Evolutionary conservation across 1,140 invertebrate genomes (phyloP).

Genomic region (Heterodera carotae): DNA sequence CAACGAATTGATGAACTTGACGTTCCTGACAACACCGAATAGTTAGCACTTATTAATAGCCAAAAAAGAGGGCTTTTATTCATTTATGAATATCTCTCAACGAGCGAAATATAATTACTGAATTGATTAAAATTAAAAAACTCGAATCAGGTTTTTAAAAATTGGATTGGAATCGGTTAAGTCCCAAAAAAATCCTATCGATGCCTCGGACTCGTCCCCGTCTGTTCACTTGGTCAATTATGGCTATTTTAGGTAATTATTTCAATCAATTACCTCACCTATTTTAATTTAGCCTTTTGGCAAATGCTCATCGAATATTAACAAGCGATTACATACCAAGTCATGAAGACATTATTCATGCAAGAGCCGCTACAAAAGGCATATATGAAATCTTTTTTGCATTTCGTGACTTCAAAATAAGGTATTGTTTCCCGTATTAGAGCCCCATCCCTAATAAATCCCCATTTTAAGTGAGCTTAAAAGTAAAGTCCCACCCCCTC

Average conservation of each 20-base stretch:
- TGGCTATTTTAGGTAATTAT: no score
- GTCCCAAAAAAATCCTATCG: no score
- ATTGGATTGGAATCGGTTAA: no score
- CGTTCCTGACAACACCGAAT: constrained; percentile 34
- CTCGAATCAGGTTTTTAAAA: background rate
- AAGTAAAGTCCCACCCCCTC: no score
- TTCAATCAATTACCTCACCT: background rate
- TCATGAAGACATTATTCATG: constrained; percentile 25
- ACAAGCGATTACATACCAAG: constrained; percentile 16
- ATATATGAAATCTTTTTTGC: constrained; percentile 32
- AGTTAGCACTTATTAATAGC: no score
- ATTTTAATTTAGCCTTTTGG: constrained; percentile 22
- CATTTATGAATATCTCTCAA: no score
- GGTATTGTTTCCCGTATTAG: no score
- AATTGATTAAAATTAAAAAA: background rate
- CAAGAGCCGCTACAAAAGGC: constrained; percentile 30
- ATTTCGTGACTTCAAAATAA: constrained; percentile 35
- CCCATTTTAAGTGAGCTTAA: no score
- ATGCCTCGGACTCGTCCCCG: no score
- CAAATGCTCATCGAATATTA: constrained; percentile 18
- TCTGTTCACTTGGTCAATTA: no score
- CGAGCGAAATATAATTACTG: background rate
- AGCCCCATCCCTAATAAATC: no score
- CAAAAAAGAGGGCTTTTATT: no score
- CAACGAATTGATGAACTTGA: constrained; percentile 22